Evolutionary conservation across 2,113 vertebrate species (phyloP).

Genomic region (Strigops habroptila): DNA sequence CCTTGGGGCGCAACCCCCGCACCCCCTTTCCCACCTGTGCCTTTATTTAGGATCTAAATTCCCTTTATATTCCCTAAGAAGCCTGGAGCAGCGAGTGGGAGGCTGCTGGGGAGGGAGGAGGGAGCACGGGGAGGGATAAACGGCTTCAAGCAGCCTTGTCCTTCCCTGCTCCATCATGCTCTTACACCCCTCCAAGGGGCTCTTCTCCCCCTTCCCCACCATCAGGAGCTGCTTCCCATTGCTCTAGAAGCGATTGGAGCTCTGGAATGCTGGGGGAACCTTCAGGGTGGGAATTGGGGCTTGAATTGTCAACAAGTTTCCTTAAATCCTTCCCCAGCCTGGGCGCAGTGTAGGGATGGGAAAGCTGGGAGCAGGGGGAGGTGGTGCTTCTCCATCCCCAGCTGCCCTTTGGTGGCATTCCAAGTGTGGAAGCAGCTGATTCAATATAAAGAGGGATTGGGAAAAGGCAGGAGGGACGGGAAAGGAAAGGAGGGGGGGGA

Average conservation of each 20-base stretch:
- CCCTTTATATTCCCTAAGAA: not conserved
- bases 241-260: not conserved
- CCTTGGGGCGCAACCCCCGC: not conserved
- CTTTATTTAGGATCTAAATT: not conserved
- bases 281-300: accelerated
- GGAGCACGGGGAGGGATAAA: not conserved
- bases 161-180: not conserved
- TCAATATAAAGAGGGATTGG: not conserved
- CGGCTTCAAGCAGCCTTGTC: not conserved
- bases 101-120: not conserved
- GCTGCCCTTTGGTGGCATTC: not conserved
- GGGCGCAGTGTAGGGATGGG: not conserved
- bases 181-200: not conserved
- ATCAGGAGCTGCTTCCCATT: not conserved
- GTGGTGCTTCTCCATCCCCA: not conserved
- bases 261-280: not conserved
- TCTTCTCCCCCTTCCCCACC: not conserved
- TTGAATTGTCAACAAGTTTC: not conserved
- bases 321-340: not conserved
- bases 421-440: not conserved
- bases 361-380: not conserved
- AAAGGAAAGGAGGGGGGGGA: not conserved
- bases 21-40: not conserved
- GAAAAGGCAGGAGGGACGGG: not conserved
- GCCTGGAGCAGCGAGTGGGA: not conserved